These are phyloP conservation scores for Mus spretus DNA, from an alignment of 2,797 vertebrate genomes.

Conservation along the genomic window DNA sequence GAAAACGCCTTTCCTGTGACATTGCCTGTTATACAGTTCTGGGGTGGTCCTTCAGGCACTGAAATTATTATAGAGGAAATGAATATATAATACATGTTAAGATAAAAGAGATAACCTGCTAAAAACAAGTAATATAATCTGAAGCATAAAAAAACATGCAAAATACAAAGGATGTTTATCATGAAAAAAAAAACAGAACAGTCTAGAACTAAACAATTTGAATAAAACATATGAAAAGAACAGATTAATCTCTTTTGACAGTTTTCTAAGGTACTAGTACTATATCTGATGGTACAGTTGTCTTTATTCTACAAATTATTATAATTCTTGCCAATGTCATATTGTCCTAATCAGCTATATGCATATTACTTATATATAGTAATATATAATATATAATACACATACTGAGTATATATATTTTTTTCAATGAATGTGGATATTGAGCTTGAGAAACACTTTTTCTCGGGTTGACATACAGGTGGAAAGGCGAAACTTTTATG, in stretches of 20 bases:
- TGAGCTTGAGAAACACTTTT: conserved; percentile 13
- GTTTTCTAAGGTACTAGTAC: not conserved
- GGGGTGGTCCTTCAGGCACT: conserved; percentile 97
- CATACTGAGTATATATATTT: not conserved
- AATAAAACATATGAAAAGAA: not conserved
- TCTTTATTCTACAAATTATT: not conserved
- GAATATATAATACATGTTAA: conserved; percentile 55
- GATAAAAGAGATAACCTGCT: not conserved
- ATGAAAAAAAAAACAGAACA: not conserved
- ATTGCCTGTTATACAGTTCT: conserved; percentile 91
- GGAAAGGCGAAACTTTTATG: not conserved
- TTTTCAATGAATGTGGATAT: not conserved
- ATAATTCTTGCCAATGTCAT: not conserved
- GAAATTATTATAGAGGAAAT: conserved; percentile 80
- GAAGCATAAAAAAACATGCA: not conserved
- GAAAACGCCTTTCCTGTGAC: conserved; percentile 93
- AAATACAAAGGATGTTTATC: not conserved
- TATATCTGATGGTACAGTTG: not conserved
- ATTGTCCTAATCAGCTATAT: not conserved
- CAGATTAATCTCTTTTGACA: conserved; percentile 2
- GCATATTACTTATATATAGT: not conserved
- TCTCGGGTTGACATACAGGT: not conserved
- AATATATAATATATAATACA: not conserved
- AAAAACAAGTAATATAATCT: not conserved
- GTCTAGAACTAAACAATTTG: not conserved